Conservation (phyloP, 2,797 vertebrate genomes). For the Chiloscyllium punctatum region DNA sequence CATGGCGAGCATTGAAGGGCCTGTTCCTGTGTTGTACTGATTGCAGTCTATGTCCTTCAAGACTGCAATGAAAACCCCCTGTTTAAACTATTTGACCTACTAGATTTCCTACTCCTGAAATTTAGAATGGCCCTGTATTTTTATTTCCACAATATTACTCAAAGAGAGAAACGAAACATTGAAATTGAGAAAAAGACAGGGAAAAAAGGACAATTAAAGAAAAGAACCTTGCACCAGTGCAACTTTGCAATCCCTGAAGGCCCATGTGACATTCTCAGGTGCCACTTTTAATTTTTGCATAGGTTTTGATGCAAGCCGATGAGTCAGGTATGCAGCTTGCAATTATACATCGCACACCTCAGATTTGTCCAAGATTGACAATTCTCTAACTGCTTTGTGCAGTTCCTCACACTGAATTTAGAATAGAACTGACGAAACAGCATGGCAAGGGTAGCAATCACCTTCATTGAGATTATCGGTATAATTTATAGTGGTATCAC, state of each 20-base stretch:
- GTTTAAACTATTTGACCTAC: background rate
- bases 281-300: background rate
- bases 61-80: no score
- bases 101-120: background rate
- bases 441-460: background rate
- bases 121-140: background rate
- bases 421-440: background rate
- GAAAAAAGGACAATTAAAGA: background rate
- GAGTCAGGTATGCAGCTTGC: background rate
- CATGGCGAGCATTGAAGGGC: no score
- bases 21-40: background rate
- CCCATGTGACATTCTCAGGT: background rate
- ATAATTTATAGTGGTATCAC: background rate
- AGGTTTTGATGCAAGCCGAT: background rate
- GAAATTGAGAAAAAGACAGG: background rate
- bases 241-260: background rate
- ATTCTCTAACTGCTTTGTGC: background rate
- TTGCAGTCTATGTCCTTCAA: background rate
- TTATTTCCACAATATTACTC: background rate
- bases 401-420: background rate
- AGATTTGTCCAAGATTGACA: background rate
- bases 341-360: background rate
- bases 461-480: background rate
- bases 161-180: background rate
- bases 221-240: background rate